Percentiles rank a stretch among this genome's conserved stretches.
These are phyloP conservation scores for Julus scanicus DNA, from an alignment of 2,888 invertebrate genomes.

Conservation along the genomic window DNA sequence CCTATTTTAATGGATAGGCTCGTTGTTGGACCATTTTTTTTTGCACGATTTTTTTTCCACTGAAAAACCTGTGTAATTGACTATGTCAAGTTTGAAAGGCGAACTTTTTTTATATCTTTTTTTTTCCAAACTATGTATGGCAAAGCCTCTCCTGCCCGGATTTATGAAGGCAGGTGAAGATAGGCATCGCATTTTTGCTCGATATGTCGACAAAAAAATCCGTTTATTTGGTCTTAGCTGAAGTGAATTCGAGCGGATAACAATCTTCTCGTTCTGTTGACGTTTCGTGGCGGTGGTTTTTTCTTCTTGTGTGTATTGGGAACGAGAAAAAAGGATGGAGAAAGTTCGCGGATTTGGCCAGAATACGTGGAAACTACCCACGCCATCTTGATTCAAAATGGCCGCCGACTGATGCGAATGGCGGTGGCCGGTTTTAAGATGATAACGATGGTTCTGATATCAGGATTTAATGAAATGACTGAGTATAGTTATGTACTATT, in stretches of 20 bases:
- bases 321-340: neutral
- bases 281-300: neutral
- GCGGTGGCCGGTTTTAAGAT: too few species aligned
- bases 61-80: neutral
- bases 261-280: neutral
- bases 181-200: neutral
- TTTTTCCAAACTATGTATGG: neutral
- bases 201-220: neutral
- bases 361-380: too few species aligned
- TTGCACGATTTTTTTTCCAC: neutral
- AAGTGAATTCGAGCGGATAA: slow-evolving; percentile 1
- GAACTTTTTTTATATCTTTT: too few species aligned
- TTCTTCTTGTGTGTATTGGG: neutral
- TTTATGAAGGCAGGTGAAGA: neutral
- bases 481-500: too few species aligned
- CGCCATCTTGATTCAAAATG: too few species aligned
- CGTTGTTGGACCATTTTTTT: neutral
- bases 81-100: slow-evolving; percentile 1
- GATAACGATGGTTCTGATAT: too few species aligned
- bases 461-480: too few species aligned
- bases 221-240: neutral
- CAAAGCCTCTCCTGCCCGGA: neutral
- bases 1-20: neutral
- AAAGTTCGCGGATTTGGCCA: too few species aligned
- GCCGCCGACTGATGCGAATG: too few species aligned